These are phyloP conservation scores for Lethrus apterus DNA, from an alignment of 1,140 invertebrate genomes.

Conservation along the genomic window DNA sequence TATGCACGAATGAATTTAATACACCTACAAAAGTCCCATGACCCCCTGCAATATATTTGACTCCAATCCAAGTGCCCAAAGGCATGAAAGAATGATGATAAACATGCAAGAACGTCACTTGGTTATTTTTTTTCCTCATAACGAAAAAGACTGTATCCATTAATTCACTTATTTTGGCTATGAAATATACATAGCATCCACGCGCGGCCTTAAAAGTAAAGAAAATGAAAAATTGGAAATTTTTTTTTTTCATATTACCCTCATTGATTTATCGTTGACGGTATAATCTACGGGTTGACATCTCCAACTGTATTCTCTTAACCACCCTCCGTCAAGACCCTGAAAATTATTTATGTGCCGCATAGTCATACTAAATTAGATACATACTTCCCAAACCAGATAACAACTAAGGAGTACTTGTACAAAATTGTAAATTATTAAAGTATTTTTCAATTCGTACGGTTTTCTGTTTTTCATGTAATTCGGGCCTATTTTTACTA, in stretches of 20 bases:
- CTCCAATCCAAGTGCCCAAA: constrained; percentile 67
- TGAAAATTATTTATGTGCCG: constrained; percentile 40
- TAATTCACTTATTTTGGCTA: constrained; percentile 86
- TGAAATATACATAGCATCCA: constrained; percentile 83
- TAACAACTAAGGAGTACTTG: constrained; percentile 71
- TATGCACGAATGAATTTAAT: constrained; percentile 79
- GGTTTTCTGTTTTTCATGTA: constrained; percentile 63
- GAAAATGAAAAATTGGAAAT: too few relatives aligned
- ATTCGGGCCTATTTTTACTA: constrained; percentile 65
- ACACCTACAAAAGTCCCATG: constrained; percentile 70
- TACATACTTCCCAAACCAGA: constrained; percentile 58
- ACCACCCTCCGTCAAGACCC: constrained; percentile 75
- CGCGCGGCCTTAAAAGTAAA: constrained; percentile 63
- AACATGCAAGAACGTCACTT: constrained; percentile 83
- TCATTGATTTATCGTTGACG: constrained; percentile 67
- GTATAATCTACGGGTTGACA: constrained; percentile 91
- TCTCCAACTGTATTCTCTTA: constrained; percentile 75
- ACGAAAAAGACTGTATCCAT: constrained; percentile 88
- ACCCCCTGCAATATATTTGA: constrained; percentile 72
- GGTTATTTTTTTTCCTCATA: constrained; percentile 73
- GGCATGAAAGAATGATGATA: constrained; percentile 85
- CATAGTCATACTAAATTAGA: too few relatives aligned
- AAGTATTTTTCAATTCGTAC: constrained; percentile 64
- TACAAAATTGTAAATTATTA: constrained; percentile 75
- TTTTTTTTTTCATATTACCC: too few relatives aligned